Evolutionary conservation across 2,888 invertebrate species (phyloP).

Genomic region (Priapulus caudatus): DNA sequence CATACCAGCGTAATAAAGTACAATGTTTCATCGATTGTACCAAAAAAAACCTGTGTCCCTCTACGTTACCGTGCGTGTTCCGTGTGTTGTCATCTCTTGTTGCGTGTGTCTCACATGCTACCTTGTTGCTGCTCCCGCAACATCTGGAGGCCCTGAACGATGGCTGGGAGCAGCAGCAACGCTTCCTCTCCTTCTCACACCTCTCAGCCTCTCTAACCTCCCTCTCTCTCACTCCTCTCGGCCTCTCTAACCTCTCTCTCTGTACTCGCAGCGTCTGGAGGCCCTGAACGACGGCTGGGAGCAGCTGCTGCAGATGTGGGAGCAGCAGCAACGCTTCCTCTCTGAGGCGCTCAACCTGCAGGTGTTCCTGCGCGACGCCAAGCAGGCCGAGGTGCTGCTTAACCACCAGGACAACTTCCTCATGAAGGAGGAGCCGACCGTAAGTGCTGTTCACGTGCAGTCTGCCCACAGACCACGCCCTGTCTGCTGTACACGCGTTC

Average conservation of each 20-base stretch:
- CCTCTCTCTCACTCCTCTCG: no score
- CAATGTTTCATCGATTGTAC: no score
- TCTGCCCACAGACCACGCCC: no score
- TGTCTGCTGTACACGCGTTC: no score
- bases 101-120: no score
- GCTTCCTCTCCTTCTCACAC: slow-evolving; percentile 79
- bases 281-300: slow-evolving; percentile 98
- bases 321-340: slow-evolving; percentile 83
- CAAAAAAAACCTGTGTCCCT: no score
- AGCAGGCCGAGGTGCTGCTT: slow-evolving; percentile 86
- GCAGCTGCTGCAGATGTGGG: slow-evolving; percentile 99
- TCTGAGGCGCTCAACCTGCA: slow-evolving; percentile 90
- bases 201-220: no score
- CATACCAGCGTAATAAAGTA: no score
- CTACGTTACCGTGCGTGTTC: no score
- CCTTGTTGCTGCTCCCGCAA: no score
- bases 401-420: slow-evolving; percentile 96
- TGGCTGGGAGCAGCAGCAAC: slow-evolving; percentile 99
- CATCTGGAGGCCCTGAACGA: slow-evolving; percentile 96
- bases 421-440: slow-evolving; percentile 88
- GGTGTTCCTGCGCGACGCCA: slow-evolving; percentile 78
- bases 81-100: no score
- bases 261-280: slow-evolving; percentile 69
- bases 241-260: no score
- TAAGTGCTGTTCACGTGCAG: slow-evolving; percentile 34